Evolutionary conservation across 2,113 vertebrate species (phyloP).

Genomic region (Phyllopteryx taeniolatus): DNA sequence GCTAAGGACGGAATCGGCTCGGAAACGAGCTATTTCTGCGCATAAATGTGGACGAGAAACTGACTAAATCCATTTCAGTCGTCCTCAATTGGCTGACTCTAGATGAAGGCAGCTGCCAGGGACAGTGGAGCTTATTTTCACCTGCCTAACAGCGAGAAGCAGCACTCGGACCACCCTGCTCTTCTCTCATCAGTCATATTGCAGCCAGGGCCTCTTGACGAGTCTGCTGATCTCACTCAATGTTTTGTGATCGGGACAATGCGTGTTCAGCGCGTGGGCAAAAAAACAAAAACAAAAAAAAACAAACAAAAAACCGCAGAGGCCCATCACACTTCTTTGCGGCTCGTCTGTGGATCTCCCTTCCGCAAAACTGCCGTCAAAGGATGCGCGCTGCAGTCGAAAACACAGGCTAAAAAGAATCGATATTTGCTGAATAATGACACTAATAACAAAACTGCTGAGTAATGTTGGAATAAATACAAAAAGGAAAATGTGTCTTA

Average conservation of each 20-base stretch:
- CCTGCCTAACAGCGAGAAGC: conserved; percentile 64
- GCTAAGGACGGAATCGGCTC: not conserved
- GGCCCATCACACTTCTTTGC: conserved; percentile 71
- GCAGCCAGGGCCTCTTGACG: conserved; percentile 81
- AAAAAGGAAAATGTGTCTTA: not conserved
- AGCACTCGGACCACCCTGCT: conserved; percentile 77
- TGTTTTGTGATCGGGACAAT: conserved; percentile 81
- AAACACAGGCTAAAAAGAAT: not conserved
- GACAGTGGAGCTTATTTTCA: conserved; percentile 74
- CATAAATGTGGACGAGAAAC: not conserved
- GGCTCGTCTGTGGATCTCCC: conserved; percentile 45
- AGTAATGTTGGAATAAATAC: not conserved
- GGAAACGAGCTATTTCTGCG: not conserved
- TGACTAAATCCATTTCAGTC: not conserved
- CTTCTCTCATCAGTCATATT: conserved; percentile 82
- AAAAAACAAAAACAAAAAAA: conserved; percentile 68
- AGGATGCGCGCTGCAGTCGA: conserved; percentile 39
- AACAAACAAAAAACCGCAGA: conserved; percentile 40
- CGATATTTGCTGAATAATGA: not conserved
- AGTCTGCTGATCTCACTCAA: conserved; percentile 83
- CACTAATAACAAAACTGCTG: not conserved
- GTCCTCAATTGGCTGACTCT: not conserved
- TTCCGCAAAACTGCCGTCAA: conserved; percentile 37
- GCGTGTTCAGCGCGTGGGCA: conserved; percentile 72
- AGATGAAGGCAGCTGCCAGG: conserved; percentile 57